These are phyloP conservation scores for Catostomus latipinnis DNA, from an alignment of 2,797 vertebrate species.

Conservation along the genomic window DNA sequence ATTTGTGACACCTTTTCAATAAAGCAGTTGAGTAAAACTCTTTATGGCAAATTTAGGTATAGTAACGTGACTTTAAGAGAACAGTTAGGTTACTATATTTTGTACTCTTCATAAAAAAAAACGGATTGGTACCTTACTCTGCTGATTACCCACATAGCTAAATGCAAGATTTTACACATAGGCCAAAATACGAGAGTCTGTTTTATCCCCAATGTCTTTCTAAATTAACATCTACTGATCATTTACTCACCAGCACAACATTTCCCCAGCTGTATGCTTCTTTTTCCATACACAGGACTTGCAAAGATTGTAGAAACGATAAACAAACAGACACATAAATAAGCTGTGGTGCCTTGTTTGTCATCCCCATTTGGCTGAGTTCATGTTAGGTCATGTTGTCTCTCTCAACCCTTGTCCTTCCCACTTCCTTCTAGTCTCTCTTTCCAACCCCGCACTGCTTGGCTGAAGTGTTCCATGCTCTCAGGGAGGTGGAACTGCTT, in stretches of 20 bases:
- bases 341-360: conserved; percentile 49
- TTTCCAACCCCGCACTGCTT: conserved; percentile 43
- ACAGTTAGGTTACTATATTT: no score
- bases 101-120: no score
- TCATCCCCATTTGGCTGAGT: conserved; percentile 28
- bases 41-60: no score
- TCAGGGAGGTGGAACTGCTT: conserved; percentile 53
- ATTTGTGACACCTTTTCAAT: no score
- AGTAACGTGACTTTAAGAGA: no score
- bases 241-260: background rate
- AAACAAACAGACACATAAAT: conserved; percentile 50
- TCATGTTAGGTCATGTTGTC: conserved; percentile 40
- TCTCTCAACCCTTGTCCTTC: conserved; percentile 41
- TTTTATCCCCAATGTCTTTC: no score
- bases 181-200: no score
- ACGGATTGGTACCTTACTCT: no score
- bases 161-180: no score
- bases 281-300: conserved; percentile 1
- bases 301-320: conserved; percentile 17
- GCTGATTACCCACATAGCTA: no score
- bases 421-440: conserved; percentile 30
- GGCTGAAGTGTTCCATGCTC: conserved; percentile 64
- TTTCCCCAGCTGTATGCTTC: background rate
- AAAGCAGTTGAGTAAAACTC: no score
- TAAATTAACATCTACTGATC: conserved; percentile 20